A percentile compares a stretch with the other conserved stretches of the same genome.
Evolutionary conservation across 1,140 invertebrate genomes (phyloP).

Genomic region (Brachionus sp.): DNA sequence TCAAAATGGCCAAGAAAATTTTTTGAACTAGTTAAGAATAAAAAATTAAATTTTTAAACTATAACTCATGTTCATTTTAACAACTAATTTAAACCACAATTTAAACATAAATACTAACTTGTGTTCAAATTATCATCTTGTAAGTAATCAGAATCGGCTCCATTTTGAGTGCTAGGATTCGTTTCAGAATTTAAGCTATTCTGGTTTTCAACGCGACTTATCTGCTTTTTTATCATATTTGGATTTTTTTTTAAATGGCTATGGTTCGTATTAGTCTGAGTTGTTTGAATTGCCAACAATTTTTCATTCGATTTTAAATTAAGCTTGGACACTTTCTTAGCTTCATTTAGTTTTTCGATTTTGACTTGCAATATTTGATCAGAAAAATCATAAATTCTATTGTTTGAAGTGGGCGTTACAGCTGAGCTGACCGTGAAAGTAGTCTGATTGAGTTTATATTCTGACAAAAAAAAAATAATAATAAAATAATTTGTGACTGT

Average conservation of each 20-base stretch:
- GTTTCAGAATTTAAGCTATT: background rate
- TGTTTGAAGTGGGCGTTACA: background rate
- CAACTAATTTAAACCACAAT: no score
- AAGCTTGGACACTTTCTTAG: background rate
- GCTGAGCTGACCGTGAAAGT: conserved; percentile 8
- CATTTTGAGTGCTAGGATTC: background rate
- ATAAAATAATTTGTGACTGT: background rate
- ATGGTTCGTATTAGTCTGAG: background rate
- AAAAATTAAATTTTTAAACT: background rate
- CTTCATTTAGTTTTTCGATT: background rate
- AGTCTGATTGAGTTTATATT: conserved; percentile 2
- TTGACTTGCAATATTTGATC: background rate
- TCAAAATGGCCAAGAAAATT: no score
- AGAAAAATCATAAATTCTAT: background rate
- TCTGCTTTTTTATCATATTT: background rate
- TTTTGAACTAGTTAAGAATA: background rate
- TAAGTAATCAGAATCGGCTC: background rate
- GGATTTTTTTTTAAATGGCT: conserved; percentile 7
- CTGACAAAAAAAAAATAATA: background rate
- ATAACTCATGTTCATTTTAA: background rate
- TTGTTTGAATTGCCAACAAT: conserved; percentile 11
- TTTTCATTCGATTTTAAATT: conserved; percentile 39
- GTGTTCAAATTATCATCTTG: background rate
- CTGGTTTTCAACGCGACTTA: background rate
- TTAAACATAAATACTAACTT: background rate